Evolutionary conservation across 2,797 vertebrate species (phyloP), one percentile per base, ranked within the genome.

Genomic region (Arnoldichthys spilopterus): DNA sequence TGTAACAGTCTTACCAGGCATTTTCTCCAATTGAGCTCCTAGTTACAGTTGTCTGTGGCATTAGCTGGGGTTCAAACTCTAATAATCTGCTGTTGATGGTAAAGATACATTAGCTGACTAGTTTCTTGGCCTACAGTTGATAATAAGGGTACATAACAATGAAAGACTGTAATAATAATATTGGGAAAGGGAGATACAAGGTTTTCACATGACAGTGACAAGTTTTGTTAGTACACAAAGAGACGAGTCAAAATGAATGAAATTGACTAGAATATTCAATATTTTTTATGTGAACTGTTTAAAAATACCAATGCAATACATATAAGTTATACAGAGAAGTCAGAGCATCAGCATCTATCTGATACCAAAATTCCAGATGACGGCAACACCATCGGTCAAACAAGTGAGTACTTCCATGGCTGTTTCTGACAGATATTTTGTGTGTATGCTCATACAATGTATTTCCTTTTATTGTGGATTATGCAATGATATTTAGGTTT

Each of bases 281-380:
- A n/a, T 77, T 79, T 70, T 88, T 86, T 88, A 87, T 83, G 85
- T 85, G 71, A 85, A 82, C 62, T 83, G 82, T 79, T 86, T 80
- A 81, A 83, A 87, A 87, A 86, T 79, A 86, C 53, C 49, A 80
- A 75, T 71, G 83, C 75, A 89, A 86, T 90, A 90, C 91, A 93
- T 89, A 92, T 88, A 86, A 84, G 90, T 92, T 90, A 91, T 85
- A 91, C 90, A 91, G 89, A 92, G 85, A 88, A 91, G 90, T 87
- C 86, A 77, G 51, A 78, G 66, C 77, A 56, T 72, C 82, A 76
- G 22, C 51, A 61, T 74, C 43, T 47, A 71, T 71, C 64, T 70
- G 67, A 68, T 45, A 74, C 28, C 22, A 69, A 22, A 56, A 26
- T 69, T 40, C 30, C 45, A 72, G 56, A 26, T 56, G 30, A 54